Evolutionary conservation across 2,797 vertebrate genomes (phyloP).

Genomic region (Chiroxiphia lanceolata): DNA sequence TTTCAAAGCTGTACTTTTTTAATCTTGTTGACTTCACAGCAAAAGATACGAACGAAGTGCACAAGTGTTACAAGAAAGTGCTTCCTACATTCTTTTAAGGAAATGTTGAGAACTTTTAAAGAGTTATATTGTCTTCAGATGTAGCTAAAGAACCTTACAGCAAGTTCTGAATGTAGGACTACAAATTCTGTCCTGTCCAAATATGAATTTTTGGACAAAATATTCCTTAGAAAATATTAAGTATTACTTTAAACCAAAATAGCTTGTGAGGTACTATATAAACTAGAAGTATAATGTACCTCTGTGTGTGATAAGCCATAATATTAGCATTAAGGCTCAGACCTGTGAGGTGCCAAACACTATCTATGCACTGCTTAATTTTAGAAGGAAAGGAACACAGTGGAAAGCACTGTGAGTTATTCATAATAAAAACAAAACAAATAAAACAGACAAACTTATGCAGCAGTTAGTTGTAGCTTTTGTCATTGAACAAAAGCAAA

Average conservation of each 20-base stretch:
- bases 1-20: not conserved
- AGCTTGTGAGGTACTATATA: not conserved
- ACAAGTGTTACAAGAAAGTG: not conserved
- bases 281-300: not conserved
- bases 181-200: not conserved
- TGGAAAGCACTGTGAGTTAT: not conserved
- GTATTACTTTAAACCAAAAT: not conserved
- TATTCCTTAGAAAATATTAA: not conserved
- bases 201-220: not conserved
- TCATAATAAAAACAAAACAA: not conserved
- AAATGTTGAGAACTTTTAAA: not conserved
- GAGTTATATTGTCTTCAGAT: not conserved
- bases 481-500: not conserved
- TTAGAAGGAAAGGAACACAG: not conserved
- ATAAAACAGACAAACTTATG: not conserved
- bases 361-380: not conserved
- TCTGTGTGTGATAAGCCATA: not conserved
- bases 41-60: not conserved
- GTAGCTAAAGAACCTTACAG: not conserved
- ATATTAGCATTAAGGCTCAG: not conserved
- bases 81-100: not conserved
- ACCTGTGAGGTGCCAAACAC: not conserved
- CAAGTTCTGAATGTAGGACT: not conserved
- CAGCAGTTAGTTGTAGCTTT: not conserved
- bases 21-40: not conserved